Evolutionary conservation across 2,113 vertebrate species (phyloP), one percentile per base, ranked within the genome.

Genomic region (Coracopsis vasa): DNA sequence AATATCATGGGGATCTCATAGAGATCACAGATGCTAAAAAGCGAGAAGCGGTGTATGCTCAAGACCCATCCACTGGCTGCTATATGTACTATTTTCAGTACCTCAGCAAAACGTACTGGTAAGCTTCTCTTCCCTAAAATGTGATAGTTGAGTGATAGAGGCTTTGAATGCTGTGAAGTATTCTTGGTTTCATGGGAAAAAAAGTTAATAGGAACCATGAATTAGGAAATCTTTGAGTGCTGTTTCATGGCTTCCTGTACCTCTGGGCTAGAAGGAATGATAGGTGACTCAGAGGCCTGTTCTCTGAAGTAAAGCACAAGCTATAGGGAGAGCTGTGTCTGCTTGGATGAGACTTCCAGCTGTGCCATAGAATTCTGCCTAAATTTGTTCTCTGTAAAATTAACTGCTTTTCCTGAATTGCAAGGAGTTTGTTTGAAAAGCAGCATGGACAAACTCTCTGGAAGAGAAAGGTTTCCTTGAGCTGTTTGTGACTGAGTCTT

Each of bases 11-110:
- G 25, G 99, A 99, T 97, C 99, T 99, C 96, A 98, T 99, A 23
- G 98, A 99, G 96, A 98, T 99, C 75, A 97, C 98, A 0, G 98
- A 99, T 3, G 99, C 99, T 41, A 99, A 98, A 95, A 98, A 93
- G 41, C 97, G 99, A 82, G 99, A 99, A 92, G 98, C 98, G 10
- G 60, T 98, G 44, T 99, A 99, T 0, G 98, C 99, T 25, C 97
- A 98, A 80, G 99, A 99, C 80, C 99, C 99, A 24, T 97, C 98
- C 80, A 99, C 99, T 2, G 99, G 99, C 97, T 99, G 99, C 98
- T 99, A 99, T 96, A 99, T 99, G 99, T 99, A 99, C 97, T 99
- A 99, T 88, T 99, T 99, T 95, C 99, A 99, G 96, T 99, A 99
- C 96, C 97, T 98, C 92, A 98, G 98, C 90, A 99, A 99, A 97